Percentiles rank a stretch among this genome's conserved stretches.
These are phyloP conservation scores for Phalanger gymnotis DNA, from an alignment of 2,797 vertebrate species.

Conservation along the genomic window DNA sequence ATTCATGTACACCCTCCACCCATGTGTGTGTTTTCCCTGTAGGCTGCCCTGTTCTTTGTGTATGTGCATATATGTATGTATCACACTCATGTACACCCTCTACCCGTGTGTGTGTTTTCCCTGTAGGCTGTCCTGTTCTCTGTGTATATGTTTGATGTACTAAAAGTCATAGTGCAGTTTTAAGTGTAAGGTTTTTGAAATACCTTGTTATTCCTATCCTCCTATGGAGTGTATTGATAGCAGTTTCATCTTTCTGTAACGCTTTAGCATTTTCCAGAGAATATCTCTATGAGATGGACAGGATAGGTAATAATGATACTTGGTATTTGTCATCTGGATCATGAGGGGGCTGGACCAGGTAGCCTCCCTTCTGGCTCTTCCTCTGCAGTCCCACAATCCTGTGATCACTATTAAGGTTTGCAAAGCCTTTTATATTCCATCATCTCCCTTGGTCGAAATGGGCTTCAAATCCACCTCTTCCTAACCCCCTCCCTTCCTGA, in stretches of 20 bases:
- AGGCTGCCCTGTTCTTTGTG: too few relatives aligned
- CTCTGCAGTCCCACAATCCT: neutral
- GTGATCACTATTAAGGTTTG: neutral
- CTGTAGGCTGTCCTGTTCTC: too few relatives aligned
- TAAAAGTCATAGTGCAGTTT: too few relatives aligned
- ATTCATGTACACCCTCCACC: too few relatives aligned
- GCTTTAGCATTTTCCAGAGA: neutral
- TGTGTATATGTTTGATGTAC: too few relatives aligned
- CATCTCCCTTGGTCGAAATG: neutral
- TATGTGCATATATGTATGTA: too few relatives aligned
- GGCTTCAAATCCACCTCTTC: neutral
- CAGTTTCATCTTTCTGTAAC: neutral
- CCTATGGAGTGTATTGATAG: neutral
- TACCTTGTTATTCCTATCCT: neutral
- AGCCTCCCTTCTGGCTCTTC: neutral
- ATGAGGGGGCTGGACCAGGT: neutral
- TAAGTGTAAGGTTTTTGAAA: too few relatives aligned
- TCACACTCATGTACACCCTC: too few relatives aligned
- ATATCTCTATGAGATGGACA: neutral
- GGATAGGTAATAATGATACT: neutral
- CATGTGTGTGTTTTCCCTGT: too few relatives aligned
- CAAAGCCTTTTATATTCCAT: neutral
- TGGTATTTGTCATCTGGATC: neutral
- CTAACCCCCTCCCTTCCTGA: neutral
- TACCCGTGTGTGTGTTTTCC: too few relatives aligned